These are phyloP conservation scores for Laspeyria flexula DNA, from an alignment of 2,888 invertebrate genomes.

Conservation along the genomic window DNA sequence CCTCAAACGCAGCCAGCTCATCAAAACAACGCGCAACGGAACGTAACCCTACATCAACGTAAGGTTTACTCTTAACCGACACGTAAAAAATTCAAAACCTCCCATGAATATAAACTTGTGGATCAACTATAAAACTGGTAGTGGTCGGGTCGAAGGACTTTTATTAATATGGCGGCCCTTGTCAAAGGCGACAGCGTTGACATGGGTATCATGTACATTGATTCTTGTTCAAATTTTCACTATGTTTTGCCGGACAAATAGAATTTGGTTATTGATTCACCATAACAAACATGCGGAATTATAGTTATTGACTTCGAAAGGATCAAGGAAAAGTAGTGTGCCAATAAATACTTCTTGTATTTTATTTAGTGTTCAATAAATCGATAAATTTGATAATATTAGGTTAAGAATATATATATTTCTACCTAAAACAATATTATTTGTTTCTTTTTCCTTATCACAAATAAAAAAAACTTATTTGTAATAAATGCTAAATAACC, in stretches of 20 bases:
- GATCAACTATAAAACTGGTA: conserved; percentile 59
- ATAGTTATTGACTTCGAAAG: no score
- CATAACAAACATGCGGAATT: no score
- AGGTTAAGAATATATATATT: no score
- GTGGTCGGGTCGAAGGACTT: conserved; percentile 52
- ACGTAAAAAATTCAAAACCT: conserved; percentile 74
- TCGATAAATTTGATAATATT: no score
- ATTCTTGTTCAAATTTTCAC: conserved; percentile 25
- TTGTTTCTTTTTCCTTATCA: not conserved
- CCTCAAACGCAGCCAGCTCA: conserved; percentile 22
- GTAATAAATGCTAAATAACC: not conserved
- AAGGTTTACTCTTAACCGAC: conserved; percentile 47
- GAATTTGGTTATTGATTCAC: not conserved
- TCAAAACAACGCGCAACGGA: conserved; percentile 34
- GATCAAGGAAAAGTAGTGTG: no score
- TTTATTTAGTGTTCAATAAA: no score
- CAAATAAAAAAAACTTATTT: not conserved
- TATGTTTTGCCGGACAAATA: conserved; percentile 4
- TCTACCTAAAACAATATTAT: not conserved
- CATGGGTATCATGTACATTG: conserved; percentile 37
- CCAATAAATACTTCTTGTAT: no score
- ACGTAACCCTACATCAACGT: conserved; percentile 37
- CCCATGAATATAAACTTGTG: conserved; percentile 72
- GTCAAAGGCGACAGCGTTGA: conserved; percentile 47
- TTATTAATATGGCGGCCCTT: conserved; percentile 54